Evolutionary conservation across 2,888 invertebrate genomes (phyloP), one percentile per base, ranked within the genome.

Genomic region (Slavum lentiscoides): DNA sequence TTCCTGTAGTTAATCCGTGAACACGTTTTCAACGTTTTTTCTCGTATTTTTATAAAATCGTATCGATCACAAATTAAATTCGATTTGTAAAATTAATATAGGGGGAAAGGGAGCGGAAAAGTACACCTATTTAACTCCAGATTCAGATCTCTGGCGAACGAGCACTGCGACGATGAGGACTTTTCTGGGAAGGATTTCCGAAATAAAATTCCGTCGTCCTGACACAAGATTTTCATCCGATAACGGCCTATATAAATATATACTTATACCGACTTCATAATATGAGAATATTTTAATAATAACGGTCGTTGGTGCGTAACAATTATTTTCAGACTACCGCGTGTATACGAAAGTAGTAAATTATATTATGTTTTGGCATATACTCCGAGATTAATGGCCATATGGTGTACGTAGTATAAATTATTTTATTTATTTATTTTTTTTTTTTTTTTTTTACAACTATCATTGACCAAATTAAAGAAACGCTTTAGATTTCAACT

Each of bases 341-440:
- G 37, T 43, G 6, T 9, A 55, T 58, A 39, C 19, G 19, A 75
- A 58, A 59, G 23, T n/a, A 43, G 6, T 67, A 75, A 75, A 58
- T 66, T 74, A 74, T 74, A 66, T 67, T 58, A 67, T 67, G 17
- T 67, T 67, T 75, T 75, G 67, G 58, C 75, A 67, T 67, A 58
- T 67, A 58, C 13, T 23, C 7, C 15, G 13, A 19, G 39, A 74
- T 74, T 74, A 66, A 74, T 66, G 53, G 21, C 39, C 30, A 66
- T 39, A 39, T 23, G 13, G 11, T 64, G 21, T 9, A 66, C 53
- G 21, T 9, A 66, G n/a, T 9, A 43, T 43, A 43, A 43, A 30
- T 30, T 30, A 30, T 30, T 30, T 30, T 30, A 30, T 30, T 30
- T n/a, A n/a, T n/a, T n/a, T n/a, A n/a, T n/a, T n/a, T n/a, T 39